These are phyloP conservation scores for Eurypyga helias DNA, from an alignment of 2,113 vertebrate species.

Conservation along the genomic window DNA sequence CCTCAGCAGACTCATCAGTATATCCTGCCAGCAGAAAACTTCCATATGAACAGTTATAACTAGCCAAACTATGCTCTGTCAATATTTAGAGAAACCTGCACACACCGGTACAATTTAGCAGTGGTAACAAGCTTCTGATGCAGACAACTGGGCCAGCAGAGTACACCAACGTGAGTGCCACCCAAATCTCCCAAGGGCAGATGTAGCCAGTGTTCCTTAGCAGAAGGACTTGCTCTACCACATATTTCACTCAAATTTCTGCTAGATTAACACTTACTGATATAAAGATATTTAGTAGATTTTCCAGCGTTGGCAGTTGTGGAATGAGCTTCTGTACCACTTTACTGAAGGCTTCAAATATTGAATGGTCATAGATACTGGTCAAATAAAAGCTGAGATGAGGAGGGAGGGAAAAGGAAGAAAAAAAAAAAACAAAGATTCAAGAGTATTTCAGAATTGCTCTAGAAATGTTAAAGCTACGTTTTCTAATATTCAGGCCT, in stretches of 20 bases:
- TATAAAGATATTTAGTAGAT: conserved; percentile 99
- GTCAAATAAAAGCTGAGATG: conserved; percentile 95
- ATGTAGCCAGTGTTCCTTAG: neutral
- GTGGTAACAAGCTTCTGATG: neutral
- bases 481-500: neutral
- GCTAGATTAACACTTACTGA: conserved; percentile 84
- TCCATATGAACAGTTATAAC: neutral
- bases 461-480: neutral
- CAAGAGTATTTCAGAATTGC: neutral
- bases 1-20: neutral
- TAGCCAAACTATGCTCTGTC: neutral
- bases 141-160: neutral
- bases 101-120: neutral
- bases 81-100: neutral
- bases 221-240: neutral
- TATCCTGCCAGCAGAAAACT: neutral
- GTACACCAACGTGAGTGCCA: neutral
- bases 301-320: conserved; percentile 97
- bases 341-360: conserved; percentile 99
- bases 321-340: conserved; percentile 99
- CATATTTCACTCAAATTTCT: neutral
- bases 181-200: neutral
- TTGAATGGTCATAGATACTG: conserved; percentile 99
- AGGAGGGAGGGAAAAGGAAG: neutral
- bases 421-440: neutral